phyloP scores from a whole-genome alignment of 2,888 invertebrate species.

The Andrena minutula region DNA sequence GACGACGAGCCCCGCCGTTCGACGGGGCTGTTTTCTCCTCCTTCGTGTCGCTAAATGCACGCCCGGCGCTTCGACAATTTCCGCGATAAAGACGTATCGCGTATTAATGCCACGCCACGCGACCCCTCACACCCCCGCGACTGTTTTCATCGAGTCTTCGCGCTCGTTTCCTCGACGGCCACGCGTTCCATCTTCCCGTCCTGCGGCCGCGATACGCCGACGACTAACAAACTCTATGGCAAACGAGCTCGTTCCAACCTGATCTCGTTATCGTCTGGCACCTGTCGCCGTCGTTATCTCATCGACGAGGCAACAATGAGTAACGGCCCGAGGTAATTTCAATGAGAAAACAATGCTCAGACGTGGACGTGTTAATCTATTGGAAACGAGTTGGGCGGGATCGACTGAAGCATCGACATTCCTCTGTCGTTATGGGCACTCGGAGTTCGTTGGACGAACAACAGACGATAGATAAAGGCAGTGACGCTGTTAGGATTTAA shows the following conservation, averaged over 20 bases:
- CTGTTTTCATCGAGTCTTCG: background rate
- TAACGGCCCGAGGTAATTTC: background rate
- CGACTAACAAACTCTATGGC: background rate
- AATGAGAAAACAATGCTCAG: background rate
- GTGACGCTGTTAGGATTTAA: too few relatives aligned
- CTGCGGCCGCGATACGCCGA: background rate
- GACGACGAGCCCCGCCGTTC: background rate
- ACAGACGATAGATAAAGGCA: too few relatives aligned
- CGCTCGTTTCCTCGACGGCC: background rate
- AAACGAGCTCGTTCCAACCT: background rate
- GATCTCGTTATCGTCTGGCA: background rate
- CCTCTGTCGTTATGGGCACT: too few relatives aligned
- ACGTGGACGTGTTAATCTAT: background rate
- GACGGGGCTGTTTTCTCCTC: background rate
- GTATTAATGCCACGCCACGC: conserved; percentile 23
- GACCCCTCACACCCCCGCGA: background rate
- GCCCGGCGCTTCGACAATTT: background rate
- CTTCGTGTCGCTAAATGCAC: conserved; percentile 27
- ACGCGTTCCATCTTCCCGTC: too few relatives aligned
- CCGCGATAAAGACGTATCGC: conserved; percentile 33
- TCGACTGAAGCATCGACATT: too few relatives aligned
- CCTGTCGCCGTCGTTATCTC: background rate
- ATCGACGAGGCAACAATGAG: background rate
- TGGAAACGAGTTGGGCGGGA: background rate
- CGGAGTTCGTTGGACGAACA: too few relatives aligned